Evolutionary conservation across 1,140 invertebrate species (phyloP), one percentile per base, ranked within the genome.

Genomic region (Lucilia sericata): DNA sequence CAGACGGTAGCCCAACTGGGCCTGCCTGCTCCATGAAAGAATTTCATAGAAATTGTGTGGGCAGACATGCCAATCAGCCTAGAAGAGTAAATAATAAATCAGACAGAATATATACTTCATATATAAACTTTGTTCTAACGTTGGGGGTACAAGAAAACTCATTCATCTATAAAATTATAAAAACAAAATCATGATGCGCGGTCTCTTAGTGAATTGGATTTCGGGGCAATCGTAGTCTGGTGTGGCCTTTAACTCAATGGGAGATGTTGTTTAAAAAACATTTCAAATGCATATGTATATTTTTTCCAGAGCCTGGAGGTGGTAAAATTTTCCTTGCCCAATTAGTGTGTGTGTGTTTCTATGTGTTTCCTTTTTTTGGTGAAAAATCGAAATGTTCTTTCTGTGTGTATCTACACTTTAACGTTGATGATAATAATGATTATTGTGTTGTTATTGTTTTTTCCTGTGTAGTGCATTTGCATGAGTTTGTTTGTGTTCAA

Each of bases 11-110:
- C 65, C 65, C 65, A 93, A 93, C 94, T 94, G 93, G 93, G 86
- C 95, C 95, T 95, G 95, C 94, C 93, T 96, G 95, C 95, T 95
- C 95, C 91, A 86, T 86, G 81, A 84, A 81, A 85, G 75, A 81
- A 65, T 36, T 82, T 76, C 49, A 80, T 34, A 60, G 19, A 74
- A 19, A 51, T 74, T 65, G 74, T 84, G 14, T 60, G 55, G 36
- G 42, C 51, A 80, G 19, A 75, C 7, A 19, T 51, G 36, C 49
- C n/a, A 76, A 84, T 84, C 42, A 42, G 42, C 42, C 42, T 42
- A 42, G 42, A 42, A 42, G 84, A 83, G 83, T 82, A 34, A 51
- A 14, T 34, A 80, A 36, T 30, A 81, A 55, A 49, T 55, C 47
- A 30, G 47, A 81, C 19, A 55, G 21, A 19, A 81, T 49, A 49